Percentiles rank a stretch among this genome's conserved stretches.
These are phyloP conservation scores for Drosophila pseudotakahashii DNA, from an alignment of 2,888 invertebrate genomes.

Conservation along the genomic window DNA sequence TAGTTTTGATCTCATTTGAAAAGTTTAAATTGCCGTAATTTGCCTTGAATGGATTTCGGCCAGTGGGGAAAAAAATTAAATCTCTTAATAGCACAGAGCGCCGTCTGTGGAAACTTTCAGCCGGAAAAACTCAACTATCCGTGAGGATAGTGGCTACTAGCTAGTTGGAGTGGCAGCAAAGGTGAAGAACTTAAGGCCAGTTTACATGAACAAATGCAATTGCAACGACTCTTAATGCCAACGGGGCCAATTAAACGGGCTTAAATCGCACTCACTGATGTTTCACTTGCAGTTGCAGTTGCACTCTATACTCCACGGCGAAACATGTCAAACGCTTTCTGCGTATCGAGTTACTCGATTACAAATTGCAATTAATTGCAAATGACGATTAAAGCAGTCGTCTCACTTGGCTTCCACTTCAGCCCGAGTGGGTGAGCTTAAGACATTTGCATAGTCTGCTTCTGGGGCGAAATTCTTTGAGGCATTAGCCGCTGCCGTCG, in stretches of 20 bases:
- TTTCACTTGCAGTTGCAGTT: constrained; percentile 26
- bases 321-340: constrained; percentile 29
- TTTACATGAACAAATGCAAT: constrained; percentile 83
- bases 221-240: constrained; percentile 79
- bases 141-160: background rate
- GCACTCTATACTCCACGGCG: constrained; percentile 1
- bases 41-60: constrained; percentile 44
- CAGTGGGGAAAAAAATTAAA: constrained; percentile 20
- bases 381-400: constrained; percentile 71
- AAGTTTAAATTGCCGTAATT: constrained; percentile 77
- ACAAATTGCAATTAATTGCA: constrained; percentile 82
- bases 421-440: constrained; percentile 16
- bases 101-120: background rate
- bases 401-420: constrained; percentile 29
- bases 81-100: constrained; percentile 17
- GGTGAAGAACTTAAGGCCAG: constrained; percentile 80
- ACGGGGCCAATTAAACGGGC: constrained; percentile 80
- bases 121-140: background rate
- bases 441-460: constrained; percentile 41
- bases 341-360: constrained; percentile 75
- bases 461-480: constrained; percentile 62
- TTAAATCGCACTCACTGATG: constrained; percentile 55
- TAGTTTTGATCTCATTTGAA: constrained; percentile 73
- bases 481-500: constrained; percentile 56
- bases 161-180: constrained; percentile 1